Evolutionary conservation across 92 coral and sea anemone species (phyloP).

Genomic region (Bergia sp.): DNA sequence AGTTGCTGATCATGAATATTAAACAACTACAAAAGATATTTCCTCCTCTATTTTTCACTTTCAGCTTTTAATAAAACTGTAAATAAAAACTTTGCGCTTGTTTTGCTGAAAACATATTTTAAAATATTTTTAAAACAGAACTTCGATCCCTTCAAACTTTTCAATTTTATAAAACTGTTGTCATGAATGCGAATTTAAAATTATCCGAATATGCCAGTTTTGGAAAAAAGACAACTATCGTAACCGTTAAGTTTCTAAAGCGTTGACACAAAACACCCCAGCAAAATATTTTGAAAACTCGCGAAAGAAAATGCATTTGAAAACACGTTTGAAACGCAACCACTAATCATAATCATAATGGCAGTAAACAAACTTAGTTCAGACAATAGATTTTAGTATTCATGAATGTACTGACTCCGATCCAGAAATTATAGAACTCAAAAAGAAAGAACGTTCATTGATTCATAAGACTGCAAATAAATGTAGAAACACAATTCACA

Average conservation of each 20-base stretch:
- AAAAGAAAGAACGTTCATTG: not conserved
- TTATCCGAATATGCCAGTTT: not conserved
- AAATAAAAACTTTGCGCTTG: too few species aligned
- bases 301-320: not conserved
- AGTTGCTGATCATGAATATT: too few species aligned
- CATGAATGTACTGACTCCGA: not conserved
- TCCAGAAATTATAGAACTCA: not conserved
- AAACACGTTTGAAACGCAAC: not conserved
- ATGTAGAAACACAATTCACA: not conserved
- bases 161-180: too few species aligned
- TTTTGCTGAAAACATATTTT: not conserved
- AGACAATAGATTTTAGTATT: slow-evolving; percentile 4
- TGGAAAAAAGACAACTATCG: not conserved
- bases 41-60: too few species aligned
- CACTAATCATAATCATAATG: too few species aligned
- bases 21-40: too few species aligned
- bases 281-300: not conserved
- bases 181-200: not conserved
- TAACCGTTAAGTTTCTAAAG: not conserved
- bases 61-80: not conserved
- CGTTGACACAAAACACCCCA: not conserved
- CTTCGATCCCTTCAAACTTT: not conserved
- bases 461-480: not conserved
- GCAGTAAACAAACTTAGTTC: not conserved
- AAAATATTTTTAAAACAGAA: not conserved